Evolutionary conservation across 2,113 vertebrate genomes (phyloP).

Genomic region (Phodopus roborovskii): DNA sequence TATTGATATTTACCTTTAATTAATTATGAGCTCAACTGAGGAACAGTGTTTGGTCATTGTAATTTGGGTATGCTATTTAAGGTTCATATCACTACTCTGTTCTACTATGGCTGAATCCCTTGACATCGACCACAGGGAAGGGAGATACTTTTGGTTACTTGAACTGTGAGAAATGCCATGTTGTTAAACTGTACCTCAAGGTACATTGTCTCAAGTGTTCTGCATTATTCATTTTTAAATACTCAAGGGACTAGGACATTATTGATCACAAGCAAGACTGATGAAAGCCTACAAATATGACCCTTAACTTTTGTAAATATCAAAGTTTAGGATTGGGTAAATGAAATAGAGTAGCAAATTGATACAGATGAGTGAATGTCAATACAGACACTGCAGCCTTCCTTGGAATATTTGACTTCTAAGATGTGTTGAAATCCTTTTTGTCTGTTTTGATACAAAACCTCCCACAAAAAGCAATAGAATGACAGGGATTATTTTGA

Average conservation of each 20-base stretch:
- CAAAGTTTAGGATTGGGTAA: constrained; percentile 42
- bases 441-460: background rate
- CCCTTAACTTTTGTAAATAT: constrained; percentile 55
- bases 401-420: constrained; percentile 25
- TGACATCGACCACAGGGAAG: constrained; percentile 35
- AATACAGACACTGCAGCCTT: background rate
- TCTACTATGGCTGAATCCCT: constrained; percentile 46
- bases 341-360: constrained; percentile 10
- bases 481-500: background rate
- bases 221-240: constrained; percentile 56
- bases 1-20: constrained; percentile 29
- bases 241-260: background rate
- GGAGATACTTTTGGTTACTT: background rate
- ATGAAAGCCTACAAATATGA: constrained; percentile 39
- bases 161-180: background rate
- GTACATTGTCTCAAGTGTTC: background rate
- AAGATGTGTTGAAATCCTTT: constrained; percentile 20
- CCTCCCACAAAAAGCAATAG: background rate
- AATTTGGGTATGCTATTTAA: constrained; percentile 21
- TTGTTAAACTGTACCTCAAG: background rate
- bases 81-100: background rate
- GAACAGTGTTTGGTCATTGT: constrained; percentile 7
- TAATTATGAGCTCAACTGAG: background rate
- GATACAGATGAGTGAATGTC: background rate
- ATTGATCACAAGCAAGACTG: constrained; percentile 48